Evolutionary conservation across 1,140 invertebrate genomes (phyloP), one percentile per base, ranked within the genome.

Genomic region (Acromyrmex echinatior): DNA sequence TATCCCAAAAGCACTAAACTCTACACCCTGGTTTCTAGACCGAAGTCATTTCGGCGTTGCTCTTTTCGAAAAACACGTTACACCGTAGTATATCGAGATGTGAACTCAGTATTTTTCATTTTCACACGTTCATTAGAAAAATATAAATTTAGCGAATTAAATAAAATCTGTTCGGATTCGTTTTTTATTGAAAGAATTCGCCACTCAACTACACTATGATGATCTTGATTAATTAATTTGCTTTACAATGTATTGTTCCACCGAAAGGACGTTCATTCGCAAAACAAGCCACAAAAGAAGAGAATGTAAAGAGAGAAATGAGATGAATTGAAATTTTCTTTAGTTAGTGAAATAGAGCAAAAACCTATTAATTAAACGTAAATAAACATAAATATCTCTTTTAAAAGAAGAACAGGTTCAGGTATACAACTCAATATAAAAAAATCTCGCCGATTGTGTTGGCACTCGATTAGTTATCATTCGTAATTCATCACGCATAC

Each of bases 51-150:
- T 70, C 78, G 49, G 5, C 35, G 18, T 56, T 78, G 74, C 73
- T 86, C 82, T 86, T 86, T 86, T 79, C n/a, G n/a, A 5, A 71
- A 81, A 71, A 7, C 9, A 18, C 18, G 25, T 39, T 58, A 21
- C 4, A 45, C 3, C 3, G 3, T 2, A 7, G n/a, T 58, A 16
- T 25, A n/a, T 79, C 21, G 25, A 63, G 25, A 25, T 39, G 5
- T 0, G 35, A 5, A 5, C 56, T 31, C 7, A n/a, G 0, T 28
- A 35, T 35, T 56, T 76, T 49, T 28, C 6, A 21, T 10, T 35
- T 21, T 62, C 31, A 5, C 21, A 77, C 18, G 28, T 28, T 18
- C 9, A 2, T 45, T 45, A 45, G 16, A 25, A 21, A 51, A 51
- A 51, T 21, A n/a, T 39, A n/a, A 35, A 35, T 35, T 35, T 39